Evolutionary conservation across 2,888 invertebrate species (phyloP).

Genomic region (Drosophila nr. medialis): DNA sequence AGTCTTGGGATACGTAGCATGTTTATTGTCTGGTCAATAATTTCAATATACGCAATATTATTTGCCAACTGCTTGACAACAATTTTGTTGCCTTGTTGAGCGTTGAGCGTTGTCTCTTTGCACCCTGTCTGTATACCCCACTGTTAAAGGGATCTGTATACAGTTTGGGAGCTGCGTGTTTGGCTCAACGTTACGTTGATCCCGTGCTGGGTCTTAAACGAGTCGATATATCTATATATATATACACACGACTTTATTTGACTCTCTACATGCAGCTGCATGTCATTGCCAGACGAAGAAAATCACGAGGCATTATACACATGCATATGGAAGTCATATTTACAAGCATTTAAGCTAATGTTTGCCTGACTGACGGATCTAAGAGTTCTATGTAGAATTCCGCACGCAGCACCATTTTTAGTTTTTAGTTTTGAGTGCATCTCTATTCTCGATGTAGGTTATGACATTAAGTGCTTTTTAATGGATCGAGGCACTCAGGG

Average conservation of each 20-base stretch:
- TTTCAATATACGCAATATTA: slow-evolving; percentile 64
- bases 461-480: slow-evolving; percentile 70
- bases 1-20: slow-evolving; percentile 21
- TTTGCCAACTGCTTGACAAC: slow-evolving; percentile 61
- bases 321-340: slow-evolving; percentile 12
- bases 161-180: slow-evolving; percentile 44
- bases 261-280: slow-evolving; percentile 9
- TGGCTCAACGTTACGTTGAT: slow-evolving; percentile 22
- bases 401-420: slow-evolving; percentile 56
- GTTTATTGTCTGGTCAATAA: slow-evolving; percentile 50
- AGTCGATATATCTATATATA: neutral
- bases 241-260: slow-evolving; percentile 5
- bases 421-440: slow-evolving; percentile 53
- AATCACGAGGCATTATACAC: slow-evolving; percentile 55
- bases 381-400: slow-evolving; percentile 9
- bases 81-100: slow-evolving; percentile 34
- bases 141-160: neutral
- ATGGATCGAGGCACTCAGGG: slow-evolving; percentile 43
- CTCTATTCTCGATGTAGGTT: slow-evolving; percentile 29
- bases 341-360: slow-evolving; percentile 32
- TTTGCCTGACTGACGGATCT: slow-evolving; percentile 15
- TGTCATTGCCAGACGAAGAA: slow-evolving; percentile 33
- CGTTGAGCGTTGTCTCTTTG: slow-evolving; percentile 42
- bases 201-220: slow-evolving; percentile 5
- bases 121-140: neutral